Conservation (phyloP, 2,797 vertebrate genomes). For the Podarcis siculus region DNA sequence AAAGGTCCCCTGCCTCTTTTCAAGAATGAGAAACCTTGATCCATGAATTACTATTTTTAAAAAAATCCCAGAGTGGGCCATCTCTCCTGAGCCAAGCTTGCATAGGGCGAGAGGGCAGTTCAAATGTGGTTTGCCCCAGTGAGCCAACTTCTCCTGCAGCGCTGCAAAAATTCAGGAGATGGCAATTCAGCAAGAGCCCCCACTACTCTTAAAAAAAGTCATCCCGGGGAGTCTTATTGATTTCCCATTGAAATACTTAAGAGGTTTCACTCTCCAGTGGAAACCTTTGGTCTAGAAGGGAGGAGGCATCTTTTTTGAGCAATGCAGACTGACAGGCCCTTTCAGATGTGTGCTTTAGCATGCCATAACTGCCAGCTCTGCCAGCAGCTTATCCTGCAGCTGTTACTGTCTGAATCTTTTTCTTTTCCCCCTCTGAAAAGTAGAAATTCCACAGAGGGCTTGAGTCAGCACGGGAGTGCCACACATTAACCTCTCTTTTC, state of each 20-base stretch:
- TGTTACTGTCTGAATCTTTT: background rate
- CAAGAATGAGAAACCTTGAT: no score
- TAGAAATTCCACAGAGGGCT: background rate
- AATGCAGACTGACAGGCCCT: background rate
- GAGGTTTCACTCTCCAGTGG: background rate
- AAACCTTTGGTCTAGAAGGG: background rate
- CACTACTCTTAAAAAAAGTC: background rate
- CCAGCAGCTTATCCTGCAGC: background rate
- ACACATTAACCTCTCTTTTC: constrained; percentile 6
- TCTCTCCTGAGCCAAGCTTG: background rate
- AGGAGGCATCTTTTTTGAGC: background rate
- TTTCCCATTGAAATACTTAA: background rate
- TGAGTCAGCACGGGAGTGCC: background rate
- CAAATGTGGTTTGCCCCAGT: background rate
- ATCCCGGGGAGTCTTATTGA: background rate
- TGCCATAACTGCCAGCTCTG: background rate
- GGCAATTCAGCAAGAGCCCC: background rate
- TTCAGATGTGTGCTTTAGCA: background rate
- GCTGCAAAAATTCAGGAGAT: background rate
- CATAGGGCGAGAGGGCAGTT: background rate
- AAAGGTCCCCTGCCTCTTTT: no score
- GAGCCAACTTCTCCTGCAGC: background rate
- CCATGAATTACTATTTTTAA: no score
- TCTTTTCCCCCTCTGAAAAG: background rate
- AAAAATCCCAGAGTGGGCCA: background rate